These are phyloP conservation scores for Cossypha niveicapilla DNA, from an alignment of 2,797 vertebrate species.

Conservation along the genomic window DNA sequence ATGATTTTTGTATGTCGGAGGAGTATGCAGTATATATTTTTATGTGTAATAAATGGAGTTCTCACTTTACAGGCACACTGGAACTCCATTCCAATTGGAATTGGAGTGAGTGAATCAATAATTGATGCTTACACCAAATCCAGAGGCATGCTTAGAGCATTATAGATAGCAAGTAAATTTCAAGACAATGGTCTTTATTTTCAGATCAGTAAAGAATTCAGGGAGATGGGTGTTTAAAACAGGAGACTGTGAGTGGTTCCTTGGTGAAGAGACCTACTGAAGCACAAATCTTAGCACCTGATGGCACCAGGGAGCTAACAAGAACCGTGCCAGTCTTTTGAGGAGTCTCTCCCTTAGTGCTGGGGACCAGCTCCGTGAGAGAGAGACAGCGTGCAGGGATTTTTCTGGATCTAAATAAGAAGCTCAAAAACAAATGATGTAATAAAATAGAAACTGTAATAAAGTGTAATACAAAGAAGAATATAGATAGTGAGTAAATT, in stretches of 20 bases:
- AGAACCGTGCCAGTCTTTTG: neutral
- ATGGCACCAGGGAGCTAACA: neutral
- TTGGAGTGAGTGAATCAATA: constrained; percentile 14
- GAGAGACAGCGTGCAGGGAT: neutral
- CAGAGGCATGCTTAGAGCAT: neutral
- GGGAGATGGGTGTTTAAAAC: neutral
- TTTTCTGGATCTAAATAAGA: neutral
- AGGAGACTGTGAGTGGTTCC: neutral
- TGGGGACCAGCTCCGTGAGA: neutral
- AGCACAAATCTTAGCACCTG: neutral
- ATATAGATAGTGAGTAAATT: neutral
- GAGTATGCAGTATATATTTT: constrained; percentile 7
- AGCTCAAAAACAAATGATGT: neutral
- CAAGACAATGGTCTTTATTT: neutral
- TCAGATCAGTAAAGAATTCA: neutral
- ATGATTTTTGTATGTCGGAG: neutral
- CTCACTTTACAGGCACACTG: neutral
- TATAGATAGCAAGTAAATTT: neutral
- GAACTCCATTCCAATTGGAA: neutral
- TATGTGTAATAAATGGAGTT: constrained; percentile 33
- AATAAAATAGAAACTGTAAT: neutral
- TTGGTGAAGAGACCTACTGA: neutral
- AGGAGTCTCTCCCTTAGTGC: neutral
- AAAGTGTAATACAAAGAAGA: neutral
- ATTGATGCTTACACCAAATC: constrained; percentile 3